phyloP scores from a whole-genome alignment of 2,113 vertebrate genomes.

The Phylloscopus whistleri region DNA sequence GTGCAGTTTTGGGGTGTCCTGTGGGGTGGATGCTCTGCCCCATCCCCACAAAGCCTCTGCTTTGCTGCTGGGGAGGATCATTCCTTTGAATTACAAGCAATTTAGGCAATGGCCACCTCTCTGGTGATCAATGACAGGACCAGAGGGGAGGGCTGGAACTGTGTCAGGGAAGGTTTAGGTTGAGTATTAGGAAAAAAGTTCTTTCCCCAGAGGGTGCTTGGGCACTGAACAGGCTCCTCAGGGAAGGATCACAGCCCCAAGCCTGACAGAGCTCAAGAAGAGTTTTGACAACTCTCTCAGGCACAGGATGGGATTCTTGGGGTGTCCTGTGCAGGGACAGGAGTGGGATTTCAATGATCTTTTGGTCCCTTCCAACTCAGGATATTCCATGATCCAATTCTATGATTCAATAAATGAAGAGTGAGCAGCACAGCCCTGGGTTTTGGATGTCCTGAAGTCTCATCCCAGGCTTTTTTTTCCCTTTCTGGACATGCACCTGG shows the following conservation, averaged over 20 bases:
- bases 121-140: background rate
- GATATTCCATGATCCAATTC: background rate
- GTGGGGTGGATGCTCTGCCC: background rate
- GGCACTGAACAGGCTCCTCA: background rate
- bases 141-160: background rate
- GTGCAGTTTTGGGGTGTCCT: background rate
- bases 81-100: background rate
- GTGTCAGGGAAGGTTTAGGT: background rate
- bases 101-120: background rate
- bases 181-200: background rate
- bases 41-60: background rate
- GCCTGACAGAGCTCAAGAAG: background rate
- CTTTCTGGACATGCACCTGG: background rate
- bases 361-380: background rate
- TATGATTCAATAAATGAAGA: background rate
- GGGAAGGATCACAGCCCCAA: background rate
- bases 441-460: background rate
- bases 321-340: background rate
- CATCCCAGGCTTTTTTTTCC: background rate
- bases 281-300: rapidly evolving
- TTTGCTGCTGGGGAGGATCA: background rate
- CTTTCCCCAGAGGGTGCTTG: background rate
- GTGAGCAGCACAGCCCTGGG: background rate
- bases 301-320: background rate
- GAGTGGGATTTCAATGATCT: background rate